Evolutionary conservation across 2,888 invertebrate species (phyloP), one percentile per base, ranked within the genome.

Genomic region (Autographa pulchrina): DNA sequence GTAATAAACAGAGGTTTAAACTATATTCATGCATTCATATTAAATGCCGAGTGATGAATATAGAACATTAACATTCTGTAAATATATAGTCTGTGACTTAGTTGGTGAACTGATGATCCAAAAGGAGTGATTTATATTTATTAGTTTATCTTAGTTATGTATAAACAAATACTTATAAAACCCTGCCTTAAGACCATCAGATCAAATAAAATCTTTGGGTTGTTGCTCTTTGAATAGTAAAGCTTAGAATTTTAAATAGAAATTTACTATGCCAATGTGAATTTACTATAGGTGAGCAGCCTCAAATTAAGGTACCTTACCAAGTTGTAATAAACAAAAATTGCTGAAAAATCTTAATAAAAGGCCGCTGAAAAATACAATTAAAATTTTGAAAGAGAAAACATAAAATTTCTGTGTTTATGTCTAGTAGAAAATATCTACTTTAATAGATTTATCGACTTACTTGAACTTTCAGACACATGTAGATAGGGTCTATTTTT

Each of bases 241-340:
- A 77, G 66, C 75, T 70, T 25, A 56, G 65, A 74, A 62, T 74
- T 25, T 78, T 18, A 8, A 74, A 59, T 56, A 60, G 62, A 70
- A 67, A 65, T 18, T 25, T 64, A 20, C 68, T 64, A 66, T 11
- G 65, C 71, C 77, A 79, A 77, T 59, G 38, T 35, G 31, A 31
- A 35, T 58, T 74, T 71, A 62, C 68, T 18, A 8, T 43, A 38
- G 2, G 41, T 54, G 61, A 9, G 32, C 74, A 78, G 70, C 61
- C 82, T 69, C n/a, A 58, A 75, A 80, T 77, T 62, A 81, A 81
- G 31, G 32, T 25, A 31, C 16, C 41, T n/a, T 16, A 35, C 16
- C 31, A 32, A 13, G 14, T 25, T 3, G 3, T 25, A 2, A 25
- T 6, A 32, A 25, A 54, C 52, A n/a, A 38, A 25, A 61, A 31